A percentile compares a stretch with the other conserved stretches of the same genome.
Evolutionary conservation across 2,113 vertebrate species (phyloP).

Genomic region (Poeciliopsis prolifica): DNA sequence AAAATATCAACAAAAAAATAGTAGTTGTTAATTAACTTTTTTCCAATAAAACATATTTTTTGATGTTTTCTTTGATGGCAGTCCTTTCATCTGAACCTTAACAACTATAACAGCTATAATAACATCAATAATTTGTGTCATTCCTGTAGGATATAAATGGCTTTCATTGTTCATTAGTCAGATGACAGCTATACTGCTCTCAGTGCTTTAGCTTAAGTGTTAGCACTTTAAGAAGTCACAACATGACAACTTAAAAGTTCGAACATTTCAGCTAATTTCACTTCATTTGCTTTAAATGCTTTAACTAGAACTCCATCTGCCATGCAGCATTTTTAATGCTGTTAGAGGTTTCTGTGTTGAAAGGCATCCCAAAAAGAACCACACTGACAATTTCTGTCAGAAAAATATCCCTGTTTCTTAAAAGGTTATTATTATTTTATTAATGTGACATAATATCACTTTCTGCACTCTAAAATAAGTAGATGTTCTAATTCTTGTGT

Average conservation of each 20-base stretch:
- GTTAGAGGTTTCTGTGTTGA: not conserved
- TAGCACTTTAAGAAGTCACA: not conserved
- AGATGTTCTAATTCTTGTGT: not conserved
- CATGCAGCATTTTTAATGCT: not conserved
- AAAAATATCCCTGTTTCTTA: not conserved
- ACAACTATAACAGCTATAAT: not conserved
- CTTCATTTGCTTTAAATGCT: not conserved
- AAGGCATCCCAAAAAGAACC: not conserved
- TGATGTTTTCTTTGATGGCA: not conserved
- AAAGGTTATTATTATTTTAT: not conserved
- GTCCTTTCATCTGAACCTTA: not conserved
- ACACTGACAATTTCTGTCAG: not conserved
- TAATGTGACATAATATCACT: not conserved
- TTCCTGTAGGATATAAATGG: not conserved
- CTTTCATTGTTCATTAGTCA: not conserved
- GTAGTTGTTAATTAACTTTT: not conserved
- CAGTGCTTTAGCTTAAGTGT: not conserved
- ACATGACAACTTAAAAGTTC: not conserved
- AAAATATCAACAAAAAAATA: constrained; percentile 11
- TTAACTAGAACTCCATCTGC: not conserved
- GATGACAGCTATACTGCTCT: not conserved
- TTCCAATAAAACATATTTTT: not conserved
- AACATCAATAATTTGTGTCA: not conserved
- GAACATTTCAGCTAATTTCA: not conserved
- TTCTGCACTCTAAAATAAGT: no score